Conservation (phyloP, 92 coral and sea anemone genomes). For the Paramuricea clavata region DNA sequence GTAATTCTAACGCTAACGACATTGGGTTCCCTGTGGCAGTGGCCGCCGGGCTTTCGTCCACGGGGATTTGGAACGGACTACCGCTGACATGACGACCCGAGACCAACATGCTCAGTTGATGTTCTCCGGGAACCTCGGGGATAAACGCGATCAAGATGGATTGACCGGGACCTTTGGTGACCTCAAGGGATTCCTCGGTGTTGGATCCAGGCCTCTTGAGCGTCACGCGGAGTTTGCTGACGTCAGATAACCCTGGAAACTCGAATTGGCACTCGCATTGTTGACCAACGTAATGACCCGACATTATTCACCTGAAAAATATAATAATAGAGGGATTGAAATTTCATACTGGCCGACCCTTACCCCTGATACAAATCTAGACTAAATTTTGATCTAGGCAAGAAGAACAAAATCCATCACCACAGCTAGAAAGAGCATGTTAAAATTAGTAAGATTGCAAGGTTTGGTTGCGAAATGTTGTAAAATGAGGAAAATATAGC, state of each 20-base stretch:
- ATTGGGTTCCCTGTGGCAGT: conserved; percentile 90
- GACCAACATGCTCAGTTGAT: conserved; percentile 83
- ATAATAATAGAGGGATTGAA: not conserved
- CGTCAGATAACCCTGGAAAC: conserved; percentile 84
- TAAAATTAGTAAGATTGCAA: too few species aligned
- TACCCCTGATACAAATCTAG: too few species aligned
- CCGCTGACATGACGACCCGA: conserved; percentile 81
- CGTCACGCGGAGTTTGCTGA: conserved; percentile 78
- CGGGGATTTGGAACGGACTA: conserved; percentile 96
- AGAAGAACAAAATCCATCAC: too few species aligned
- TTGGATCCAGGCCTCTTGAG: conserved; percentile 91
- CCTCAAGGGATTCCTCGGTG: conserved; percentile 84
- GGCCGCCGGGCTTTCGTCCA: conserved; percentile 72
- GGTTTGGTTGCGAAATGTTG: too few species aligned
- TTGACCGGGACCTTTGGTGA: conserved; percentile 86
- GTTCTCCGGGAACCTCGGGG: conserved; percentile 94
- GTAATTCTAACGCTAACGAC: conserved; percentile 93
- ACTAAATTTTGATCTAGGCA: too few species aligned
- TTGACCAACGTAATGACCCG: conserved; percentile 77
- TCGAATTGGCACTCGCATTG: conserved; percentile 92
- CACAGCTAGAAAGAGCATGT: too few species aligned
- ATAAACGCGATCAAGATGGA: conserved; percentile 85
- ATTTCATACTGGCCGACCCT: not conserved
- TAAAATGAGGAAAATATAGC: too few species aligned
- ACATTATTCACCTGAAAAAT: conserved; percentile 22